Evolutionary conservation across 2,797 vertebrate genomes (phyloP).

Genomic region (Labeo calbasu): DNA sequence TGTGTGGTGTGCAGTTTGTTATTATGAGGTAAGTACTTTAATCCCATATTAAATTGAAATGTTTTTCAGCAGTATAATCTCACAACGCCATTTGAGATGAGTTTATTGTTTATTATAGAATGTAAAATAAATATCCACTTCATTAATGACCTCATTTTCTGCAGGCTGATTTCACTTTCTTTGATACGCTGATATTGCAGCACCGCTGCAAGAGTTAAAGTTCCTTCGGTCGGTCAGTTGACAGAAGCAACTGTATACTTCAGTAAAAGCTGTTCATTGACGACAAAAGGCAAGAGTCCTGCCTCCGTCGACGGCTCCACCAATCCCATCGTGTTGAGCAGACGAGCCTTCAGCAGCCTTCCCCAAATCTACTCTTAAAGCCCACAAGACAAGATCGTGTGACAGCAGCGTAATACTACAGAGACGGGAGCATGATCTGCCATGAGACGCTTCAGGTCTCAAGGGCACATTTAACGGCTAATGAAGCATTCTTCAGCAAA

Average conservation of each 20-base stretch:
- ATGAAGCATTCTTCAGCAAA: slow-evolving; percentile 27
- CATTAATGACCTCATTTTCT: background rate
- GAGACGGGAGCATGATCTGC: slow-evolving; percentile 63
- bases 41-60: slow-evolving; percentile 31
- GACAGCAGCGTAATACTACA: slow-evolving; percentile 79
- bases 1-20: background rate
- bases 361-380: slow-evolving; percentile 69
- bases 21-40: background rate
- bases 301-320: slow-evolving; percentile 62
- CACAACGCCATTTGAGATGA: background rate
- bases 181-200: background rate
- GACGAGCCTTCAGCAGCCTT: slow-evolving; percentile 88
- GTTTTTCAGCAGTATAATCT: background rate
- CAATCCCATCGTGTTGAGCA: slow-evolving; percentile 59
- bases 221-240: slow-evolving; percentile 14
- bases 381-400: slow-evolving; percentile 74
- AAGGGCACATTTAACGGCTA: slow-evolving; percentile 64
- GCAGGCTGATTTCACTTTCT: background rate
- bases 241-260: slow-evolving; percentile 12
- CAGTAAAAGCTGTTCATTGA: slow-evolving; percentile 55
- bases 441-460: slow-evolving; percentile 64
- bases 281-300: slow-evolving; percentile 65
- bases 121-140: background rate
- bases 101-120: slow-evolving; percentile 10
- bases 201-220: slow-evolving; percentile 21